These are phyloP conservation scores for Propithecus coquereli DNA, from an alignment of 2,113 vertebrate species.

Conservation along the genomic window DNA sequence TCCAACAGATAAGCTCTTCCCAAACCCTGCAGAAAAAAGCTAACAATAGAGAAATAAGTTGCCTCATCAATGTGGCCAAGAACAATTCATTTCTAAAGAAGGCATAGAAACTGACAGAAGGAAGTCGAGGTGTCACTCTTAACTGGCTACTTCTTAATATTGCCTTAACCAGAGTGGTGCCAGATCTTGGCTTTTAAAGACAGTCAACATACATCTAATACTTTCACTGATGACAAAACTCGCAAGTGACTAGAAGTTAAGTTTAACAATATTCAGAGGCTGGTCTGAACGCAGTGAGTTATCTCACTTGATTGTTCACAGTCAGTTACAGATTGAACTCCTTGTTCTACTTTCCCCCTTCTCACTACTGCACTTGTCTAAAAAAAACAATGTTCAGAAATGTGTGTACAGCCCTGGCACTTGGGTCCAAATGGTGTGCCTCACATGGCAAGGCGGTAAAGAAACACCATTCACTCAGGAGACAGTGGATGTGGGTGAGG, in stretches of 20 bases:
- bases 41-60: not conserved
- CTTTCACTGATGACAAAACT: not conserved
- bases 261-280: not conserved
- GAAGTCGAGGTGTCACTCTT: not conserved
- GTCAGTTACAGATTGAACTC: too few relatives aligned
- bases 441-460: not conserved
- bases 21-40: not conserved
- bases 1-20: not conserved
- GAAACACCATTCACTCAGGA: not conserved
- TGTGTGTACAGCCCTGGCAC: not conserved
- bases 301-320: too few relatives aligned
- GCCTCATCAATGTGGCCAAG: not conserved
- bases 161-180: not conserved
- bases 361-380: too few relatives aligned
- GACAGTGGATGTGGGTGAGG: not conserved
- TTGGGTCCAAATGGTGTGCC: not conserved
- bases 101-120: not conserved
- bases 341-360: too few relatives aligned
- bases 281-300: too few relatives aligned
- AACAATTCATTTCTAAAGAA: not conserved
- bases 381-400: not conserved
- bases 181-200: not conserved
- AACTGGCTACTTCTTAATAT: not conserved
- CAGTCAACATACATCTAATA: not conserved
- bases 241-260: not conserved